Evolutionary conservation across 2,888 invertebrate species (phyloP).

Genomic region (Dryocosmus kuriphilus): DNA sequence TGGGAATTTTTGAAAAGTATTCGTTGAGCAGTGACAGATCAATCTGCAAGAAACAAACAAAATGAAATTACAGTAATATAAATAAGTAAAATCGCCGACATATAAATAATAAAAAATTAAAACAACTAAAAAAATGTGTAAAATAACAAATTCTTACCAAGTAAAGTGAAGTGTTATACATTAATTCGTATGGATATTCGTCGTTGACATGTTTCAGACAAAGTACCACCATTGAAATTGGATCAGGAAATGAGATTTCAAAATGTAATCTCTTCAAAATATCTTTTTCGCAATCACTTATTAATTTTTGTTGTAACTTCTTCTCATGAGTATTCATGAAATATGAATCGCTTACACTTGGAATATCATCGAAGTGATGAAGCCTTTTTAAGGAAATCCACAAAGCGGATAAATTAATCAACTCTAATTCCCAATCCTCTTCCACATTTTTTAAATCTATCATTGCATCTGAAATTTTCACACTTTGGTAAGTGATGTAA

Average conservation of each 20-base stretch:
- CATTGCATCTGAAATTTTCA: constrained; percentile 65
- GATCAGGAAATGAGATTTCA: constrained; percentile 65
- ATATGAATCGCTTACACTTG: constrained; percentile 48
- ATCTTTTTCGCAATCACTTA: constrained; percentile 60
- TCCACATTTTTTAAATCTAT: constrained; percentile 52
- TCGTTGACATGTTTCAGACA: neutral
- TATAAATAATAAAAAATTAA: neutral
- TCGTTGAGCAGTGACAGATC: constrained; percentile 66
- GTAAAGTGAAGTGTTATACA: constrained; percentile 63
- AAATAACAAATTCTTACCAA: constrained; percentile 59
- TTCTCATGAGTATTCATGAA: too few relatives aligned
- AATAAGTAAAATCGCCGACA: neutral
- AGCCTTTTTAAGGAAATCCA: constrained; percentile 69
- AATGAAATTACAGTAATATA: neutral
- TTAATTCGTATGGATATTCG: neutral
- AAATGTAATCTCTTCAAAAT: constrained; percentile 62
- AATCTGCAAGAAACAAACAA: constrained; percentile 64
- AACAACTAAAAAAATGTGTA: neutral
- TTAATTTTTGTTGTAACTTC: constrained; percentile 27
- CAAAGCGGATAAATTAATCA: constrained; percentile 61
- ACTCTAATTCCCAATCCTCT: constrained; percentile 57
- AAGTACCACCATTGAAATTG: constrained; percentile 57
- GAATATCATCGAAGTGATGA: constrained; percentile 54
- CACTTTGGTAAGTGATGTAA: constrained; percentile 63
- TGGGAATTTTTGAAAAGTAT: constrained; percentile 51